phyloP scores from a whole-genome alignment of 2,113 vertebrate species.

The Rhabdomys dilectus region DNA sequence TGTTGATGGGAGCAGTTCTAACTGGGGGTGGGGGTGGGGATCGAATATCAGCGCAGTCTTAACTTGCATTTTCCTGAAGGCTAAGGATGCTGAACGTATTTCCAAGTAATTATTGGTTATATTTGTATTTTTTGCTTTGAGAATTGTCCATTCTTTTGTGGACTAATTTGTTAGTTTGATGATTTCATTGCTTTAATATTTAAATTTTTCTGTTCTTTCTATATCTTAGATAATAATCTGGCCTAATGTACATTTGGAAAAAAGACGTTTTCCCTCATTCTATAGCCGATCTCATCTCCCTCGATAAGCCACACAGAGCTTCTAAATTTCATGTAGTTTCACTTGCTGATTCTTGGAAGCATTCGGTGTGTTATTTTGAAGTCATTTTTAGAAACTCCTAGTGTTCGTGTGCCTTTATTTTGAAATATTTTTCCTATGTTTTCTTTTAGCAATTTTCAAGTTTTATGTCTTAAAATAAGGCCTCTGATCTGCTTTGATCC shows the following conservation, averaged over 20 bases:
- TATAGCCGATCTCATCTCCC: not conserved
- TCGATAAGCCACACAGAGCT: not conserved
- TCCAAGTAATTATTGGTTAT: not conserved
- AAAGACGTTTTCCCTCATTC: not conserved
- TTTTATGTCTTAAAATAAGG: not conserved
- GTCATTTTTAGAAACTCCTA: not conserved
- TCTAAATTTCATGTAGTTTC: too few relatives aligned
- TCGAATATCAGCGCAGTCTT: not conserved
- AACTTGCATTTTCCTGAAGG: not conserved
- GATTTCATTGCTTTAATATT: not conserved
- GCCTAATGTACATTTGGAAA: not conserved
- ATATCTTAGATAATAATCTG: not conserved
- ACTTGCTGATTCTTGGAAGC: not conserved
- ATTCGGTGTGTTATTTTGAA: too few relatives aligned
- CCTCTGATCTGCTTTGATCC: not conserved
- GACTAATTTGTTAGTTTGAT: not conserved
- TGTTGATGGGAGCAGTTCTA: not conserved
- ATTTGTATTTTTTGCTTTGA: not conserved
- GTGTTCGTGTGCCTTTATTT: not conserved
- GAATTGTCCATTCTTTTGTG: not conserved
- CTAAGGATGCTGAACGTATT: not conserved
- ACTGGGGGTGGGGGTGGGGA: too few relatives aligned
- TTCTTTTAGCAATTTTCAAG: not conserved
- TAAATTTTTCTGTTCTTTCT: not conserved
- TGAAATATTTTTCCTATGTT: not conserved